These are phyloP conservation scores for Salmo trutta DNA, from an alignment of 2,797 vertebrate species.

Conservation along the genomic window DNA sequence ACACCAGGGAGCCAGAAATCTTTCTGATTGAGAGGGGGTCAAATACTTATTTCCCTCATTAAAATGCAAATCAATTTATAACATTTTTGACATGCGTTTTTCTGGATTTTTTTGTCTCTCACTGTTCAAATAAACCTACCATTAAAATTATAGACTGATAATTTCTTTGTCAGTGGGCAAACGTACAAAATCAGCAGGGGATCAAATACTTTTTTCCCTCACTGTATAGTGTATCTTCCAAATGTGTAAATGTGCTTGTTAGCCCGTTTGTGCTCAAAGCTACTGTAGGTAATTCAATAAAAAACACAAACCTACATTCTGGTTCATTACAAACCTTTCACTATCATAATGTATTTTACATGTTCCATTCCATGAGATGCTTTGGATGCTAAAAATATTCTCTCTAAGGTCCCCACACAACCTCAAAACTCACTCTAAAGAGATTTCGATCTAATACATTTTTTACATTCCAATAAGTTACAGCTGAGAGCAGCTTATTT, in stretches of 20 bases:
- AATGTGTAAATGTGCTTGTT: neutral
- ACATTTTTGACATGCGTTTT: too few relatives aligned
- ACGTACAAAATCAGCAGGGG: too few relatives aligned
- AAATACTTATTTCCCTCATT: too few relatives aligned
- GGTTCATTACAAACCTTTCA: neutral
- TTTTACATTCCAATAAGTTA: neutral
- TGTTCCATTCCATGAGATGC: neutral
- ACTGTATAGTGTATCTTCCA: neutral
- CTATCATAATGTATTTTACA: neutral
- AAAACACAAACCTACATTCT: neutral
- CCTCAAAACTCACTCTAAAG: neutral
- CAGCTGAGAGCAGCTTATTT: neutral
- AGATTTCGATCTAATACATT: neutral
- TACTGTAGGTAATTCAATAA: neutral
- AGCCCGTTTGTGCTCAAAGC: neutral
- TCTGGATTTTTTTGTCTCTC: too few relatives aligned
- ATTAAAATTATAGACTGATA: too few relatives aligned
- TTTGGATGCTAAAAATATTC: neutral
- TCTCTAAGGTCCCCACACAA: neutral
- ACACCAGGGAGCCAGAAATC: too few relatives aligned
- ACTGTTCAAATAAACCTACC: too few relatives aligned
- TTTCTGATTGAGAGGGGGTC: too few relatives aligned
- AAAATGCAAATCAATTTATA: too few relatives aligned
- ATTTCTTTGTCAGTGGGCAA: too few relatives aligned
- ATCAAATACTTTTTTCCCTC: too few relatives aligned